These are phyloP conservation scores for Proterorhinus semilunaris DNA, from an alignment of 2,113 vertebrate genomes.

Conservation along the genomic window DNA sequence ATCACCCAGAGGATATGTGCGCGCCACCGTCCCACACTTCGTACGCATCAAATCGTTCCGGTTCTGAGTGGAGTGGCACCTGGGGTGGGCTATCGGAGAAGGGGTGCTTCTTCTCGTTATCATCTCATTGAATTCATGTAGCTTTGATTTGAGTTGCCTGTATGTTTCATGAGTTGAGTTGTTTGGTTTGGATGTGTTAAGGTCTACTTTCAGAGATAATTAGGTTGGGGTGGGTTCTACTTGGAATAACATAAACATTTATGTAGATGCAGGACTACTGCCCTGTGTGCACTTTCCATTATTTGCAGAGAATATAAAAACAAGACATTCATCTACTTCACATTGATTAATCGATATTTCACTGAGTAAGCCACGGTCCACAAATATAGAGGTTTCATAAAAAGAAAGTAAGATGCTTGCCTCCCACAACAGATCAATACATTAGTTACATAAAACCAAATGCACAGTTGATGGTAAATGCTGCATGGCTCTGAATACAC, in stretches of 20 bases:
- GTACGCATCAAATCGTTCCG: no score
- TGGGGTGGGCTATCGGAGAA: no score
- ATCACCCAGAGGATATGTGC: no score
- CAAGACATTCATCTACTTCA: slow-evolving; percentile 11
- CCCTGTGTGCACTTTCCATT: slow-evolving; percentile 12
- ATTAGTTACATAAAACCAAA: background rate
- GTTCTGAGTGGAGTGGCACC: no score
- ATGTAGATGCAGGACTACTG: slow-evolving; percentile 1
- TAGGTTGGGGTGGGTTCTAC: background rate
- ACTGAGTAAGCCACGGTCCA: slow-evolving; percentile 21
- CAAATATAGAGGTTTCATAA: slow-evolving; percentile 26
- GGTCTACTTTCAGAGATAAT: background rate
- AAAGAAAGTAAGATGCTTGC: background rate
- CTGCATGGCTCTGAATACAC: slow-evolving; percentile 22
- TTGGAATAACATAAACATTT: background rate
- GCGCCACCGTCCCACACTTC: no score
- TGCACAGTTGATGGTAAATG: background rate
- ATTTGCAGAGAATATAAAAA: slow-evolving; percentile 20
- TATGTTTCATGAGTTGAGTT: no score
- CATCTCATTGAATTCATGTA: no score
- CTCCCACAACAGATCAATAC: slow-evolving; percentile 21
- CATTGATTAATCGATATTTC: slow-evolving; percentile 39
- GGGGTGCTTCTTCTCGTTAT: no score
- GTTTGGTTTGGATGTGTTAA: background rate
- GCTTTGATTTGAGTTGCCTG: no score